Percentiles rank a stretch among this genome's conserved stretches.
Evolutionary conservation across 1,140 invertebrate species (phyloP).

Genomic region (Hormaphis cornu): DNA sequence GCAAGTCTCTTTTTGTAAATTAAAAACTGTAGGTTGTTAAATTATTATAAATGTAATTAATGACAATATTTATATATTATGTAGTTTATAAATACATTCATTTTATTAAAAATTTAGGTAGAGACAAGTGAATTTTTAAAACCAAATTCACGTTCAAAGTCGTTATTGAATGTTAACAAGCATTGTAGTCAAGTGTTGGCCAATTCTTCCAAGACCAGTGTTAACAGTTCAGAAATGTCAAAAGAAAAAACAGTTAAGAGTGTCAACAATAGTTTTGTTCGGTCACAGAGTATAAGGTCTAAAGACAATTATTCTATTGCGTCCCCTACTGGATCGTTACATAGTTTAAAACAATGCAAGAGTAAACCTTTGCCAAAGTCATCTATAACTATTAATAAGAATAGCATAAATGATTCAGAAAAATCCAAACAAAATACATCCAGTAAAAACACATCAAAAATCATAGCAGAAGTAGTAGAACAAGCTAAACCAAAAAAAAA

Average conservation of each 20-base stretch:
- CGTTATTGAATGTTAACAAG: not conserved
- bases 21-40: too few species aligned
- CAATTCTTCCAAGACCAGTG: not conserved
- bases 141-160: not conserved
- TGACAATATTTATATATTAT: too few species aligned
- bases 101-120: too few species aligned
- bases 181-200: not conserved
- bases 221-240: not conserved
- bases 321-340: not conserved
- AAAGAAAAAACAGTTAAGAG: not conserved
- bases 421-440: too few species aligned
- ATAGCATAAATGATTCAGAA: too few species aligned
- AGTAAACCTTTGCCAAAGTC: too few species aligned
- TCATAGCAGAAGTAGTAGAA: not conserved
- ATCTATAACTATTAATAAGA: too few species aligned
- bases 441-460: not conserved
- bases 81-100: not conserved
- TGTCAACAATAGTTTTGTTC: too few species aligned
- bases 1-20: too few species aligned
- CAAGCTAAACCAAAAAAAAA: not conserved
- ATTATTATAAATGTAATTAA: too few species aligned
- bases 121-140: not conserved
- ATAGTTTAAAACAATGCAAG: not conserved
- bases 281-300: not conserved
- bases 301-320: not conserved